A percentile compares a stretch with the other conserved stretches of the same genome.
Evolutionary conservation across 92 coral and sea anemone species (phyloP).

Genomic region (Umimayanthus chanpuru): DNA sequence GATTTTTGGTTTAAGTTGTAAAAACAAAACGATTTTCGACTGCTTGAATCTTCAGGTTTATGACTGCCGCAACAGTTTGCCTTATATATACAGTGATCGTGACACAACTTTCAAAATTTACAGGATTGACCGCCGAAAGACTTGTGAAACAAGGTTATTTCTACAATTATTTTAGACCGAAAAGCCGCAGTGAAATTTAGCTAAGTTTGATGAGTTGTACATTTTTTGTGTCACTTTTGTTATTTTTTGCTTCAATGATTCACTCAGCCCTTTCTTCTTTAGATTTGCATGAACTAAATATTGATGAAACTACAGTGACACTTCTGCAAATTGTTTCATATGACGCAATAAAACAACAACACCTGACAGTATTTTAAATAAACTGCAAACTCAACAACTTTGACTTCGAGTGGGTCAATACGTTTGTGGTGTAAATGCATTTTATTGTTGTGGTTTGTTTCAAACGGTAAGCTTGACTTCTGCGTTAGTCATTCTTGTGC

Average conservation of each 20-base stretch:
- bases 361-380: background rate
- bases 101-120: no score
- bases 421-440: background rate
- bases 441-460: background rate
- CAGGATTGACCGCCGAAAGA: no score
- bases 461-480: background rate
- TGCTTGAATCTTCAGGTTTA: no score
- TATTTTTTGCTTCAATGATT: background rate
- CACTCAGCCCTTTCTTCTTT: no score
- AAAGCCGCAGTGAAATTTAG: background rate
- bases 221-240: background rate
- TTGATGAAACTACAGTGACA: background rate
- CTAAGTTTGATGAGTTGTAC: background rate
- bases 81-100: no score
- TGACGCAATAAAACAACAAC: background rate
- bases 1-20: no score
- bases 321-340: background rate
- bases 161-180: background rate
- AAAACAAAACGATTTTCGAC: no score
- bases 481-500: background rate
- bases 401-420: background rate
- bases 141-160: background rate
- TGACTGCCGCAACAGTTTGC: no score
- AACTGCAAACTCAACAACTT: constrained; percentile 5
- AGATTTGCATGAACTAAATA: background rate